These are phyloP conservation scores for Ectropis grisescens DNA, from an alignment of 1,140 invertebrate species.

Conservation along the genomic window DNA sequence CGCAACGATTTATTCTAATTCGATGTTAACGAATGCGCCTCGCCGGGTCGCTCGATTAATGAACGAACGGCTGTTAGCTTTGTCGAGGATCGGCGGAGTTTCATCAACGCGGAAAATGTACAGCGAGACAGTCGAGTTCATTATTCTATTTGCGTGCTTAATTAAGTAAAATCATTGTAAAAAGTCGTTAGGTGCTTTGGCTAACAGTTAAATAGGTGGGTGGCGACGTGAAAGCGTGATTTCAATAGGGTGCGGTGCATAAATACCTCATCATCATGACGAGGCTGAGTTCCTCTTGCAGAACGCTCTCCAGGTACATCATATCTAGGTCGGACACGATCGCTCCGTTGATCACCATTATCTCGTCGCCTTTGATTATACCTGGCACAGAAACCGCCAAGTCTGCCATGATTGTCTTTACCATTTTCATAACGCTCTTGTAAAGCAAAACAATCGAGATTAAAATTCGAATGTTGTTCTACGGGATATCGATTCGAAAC, in stretches of 20 bases:
- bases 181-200: too few species aligned
- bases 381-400: constrained; percentile 74
- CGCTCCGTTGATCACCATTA: constrained; percentile 98
- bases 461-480: background rate
- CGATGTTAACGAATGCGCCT: constrained; percentile 30
- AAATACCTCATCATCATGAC: constrained; percentile 94
- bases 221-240: too few species aligned
- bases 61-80: constrained; percentile 20
- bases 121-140: constrained; percentile 7
- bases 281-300: constrained; percentile 95
- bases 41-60: constrained; percentile 12
- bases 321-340: constrained; percentile 98
- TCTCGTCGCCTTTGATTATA: constrained; percentile 97
- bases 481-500: too few species aligned
- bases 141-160: too few species aligned
- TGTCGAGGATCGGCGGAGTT: constrained; percentile 18
- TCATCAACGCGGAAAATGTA: constrained; percentile 26
- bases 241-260: background rate
- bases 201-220: too few species aligned
- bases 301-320: constrained; percentile 97
- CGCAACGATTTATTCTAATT: constrained; percentile 20
- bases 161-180: too few species aligned
- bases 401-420: constrained; percentile 21
- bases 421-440: background rate
- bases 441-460: constrained; percentile 5